Base-by-base conservation (phyloP, 2,113 vertebrate genomes). In the Percina caprodes region DNA sequence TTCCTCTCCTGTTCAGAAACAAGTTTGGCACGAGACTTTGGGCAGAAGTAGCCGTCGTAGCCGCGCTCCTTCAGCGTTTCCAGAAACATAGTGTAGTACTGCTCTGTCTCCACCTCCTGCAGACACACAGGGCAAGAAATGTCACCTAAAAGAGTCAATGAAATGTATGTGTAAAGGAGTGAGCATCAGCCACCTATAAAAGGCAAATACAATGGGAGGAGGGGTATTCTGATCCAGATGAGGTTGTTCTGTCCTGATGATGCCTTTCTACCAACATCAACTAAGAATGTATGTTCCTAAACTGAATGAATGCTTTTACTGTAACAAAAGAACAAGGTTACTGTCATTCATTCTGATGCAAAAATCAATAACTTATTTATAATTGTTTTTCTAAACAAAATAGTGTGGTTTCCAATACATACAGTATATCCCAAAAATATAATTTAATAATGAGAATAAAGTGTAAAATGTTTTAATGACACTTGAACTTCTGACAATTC, bases 21-120 rank as follows among this genome's bases (percentile, higher is more conserved):
- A 90, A 99, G 97, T 96, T 99, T 99, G 97, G 98, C 98, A 94
- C 98, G 97, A 93, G 98, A 99, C 95, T 99, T 99, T 45, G 98
- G 97, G 93, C 97, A 99, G 91, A 99, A 99, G 94, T 98, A 99
- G 19, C 98, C 98, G 54, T 99, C 97, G 55, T 99, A 99, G 84
- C 97, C 98, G 82, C 97, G 96, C 51, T 97, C 97, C 91, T 98
- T 98, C 85, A 99, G 94, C 19, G 97, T 98, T 87, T 97, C 97
- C 94, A 99, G 94, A 79, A 99, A 99, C 90, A 99, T 94, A 71
- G 97, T 93, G 93, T 97, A 99, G 96, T 99, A 99, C 97, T 99
- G 98, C 96, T 99, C 97, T 0, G 98, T 99, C 96, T 99, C 98
- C 91, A 99, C 98, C 94, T 99, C 98, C 98, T 99, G 88, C 39